Percentiles rank a stretch among this genome's conserved stretches.
These are phyloP conservation scores for Chrysolina oricalcia DNA, from an alignment of 2,888 invertebrate genomes.

Conservation along the genomic window DNA sequence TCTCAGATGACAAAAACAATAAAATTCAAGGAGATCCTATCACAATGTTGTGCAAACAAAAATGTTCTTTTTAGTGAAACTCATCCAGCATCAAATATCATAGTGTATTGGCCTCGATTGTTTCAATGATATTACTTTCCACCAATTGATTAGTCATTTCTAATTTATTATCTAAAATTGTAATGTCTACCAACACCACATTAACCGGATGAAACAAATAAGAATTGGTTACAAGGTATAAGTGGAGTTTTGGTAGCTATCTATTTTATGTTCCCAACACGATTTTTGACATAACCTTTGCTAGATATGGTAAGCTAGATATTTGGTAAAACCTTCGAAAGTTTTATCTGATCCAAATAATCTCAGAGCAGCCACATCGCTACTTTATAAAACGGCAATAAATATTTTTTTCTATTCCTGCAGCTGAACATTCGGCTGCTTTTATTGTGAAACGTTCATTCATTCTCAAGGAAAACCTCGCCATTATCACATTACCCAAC, in stretches of 20 bases:
- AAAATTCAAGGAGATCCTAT: not conserved
- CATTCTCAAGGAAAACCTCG: slow-evolving; percentile 43
- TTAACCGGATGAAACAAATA: too few species aligned
- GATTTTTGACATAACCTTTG: not conserved
- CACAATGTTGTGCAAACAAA: too few species aligned
- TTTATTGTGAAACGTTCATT: slow-evolving; percentile 37
- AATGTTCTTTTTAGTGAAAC: too few species aligned
- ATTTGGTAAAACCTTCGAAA: not conserved
- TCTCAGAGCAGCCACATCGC: not conserved
- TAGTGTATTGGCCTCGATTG: too few species aligned
- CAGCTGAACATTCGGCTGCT: not conserved
- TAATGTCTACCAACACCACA: too few species aligned
- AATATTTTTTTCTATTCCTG: not conserved
- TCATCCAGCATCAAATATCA: too few species aligned
- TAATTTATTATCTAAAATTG: too few species aligned
- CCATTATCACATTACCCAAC: slow-evolving; percentile 33
- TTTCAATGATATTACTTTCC: too few species aligned
- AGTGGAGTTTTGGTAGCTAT: not conserved
- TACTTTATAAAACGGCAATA: not conserved
- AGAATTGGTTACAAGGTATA: too few species aligned
- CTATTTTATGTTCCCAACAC: not conserved
- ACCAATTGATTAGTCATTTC: too few species aligned
- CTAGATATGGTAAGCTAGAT: not conserved
- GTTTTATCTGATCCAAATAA: not conserved
- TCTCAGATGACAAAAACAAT: too few species aligned